These are phyloP conservation scores for Bombus waltoni DNA, from an alignment of 1,140 invertebrate species.

Conservation along the genomic window DNA sequence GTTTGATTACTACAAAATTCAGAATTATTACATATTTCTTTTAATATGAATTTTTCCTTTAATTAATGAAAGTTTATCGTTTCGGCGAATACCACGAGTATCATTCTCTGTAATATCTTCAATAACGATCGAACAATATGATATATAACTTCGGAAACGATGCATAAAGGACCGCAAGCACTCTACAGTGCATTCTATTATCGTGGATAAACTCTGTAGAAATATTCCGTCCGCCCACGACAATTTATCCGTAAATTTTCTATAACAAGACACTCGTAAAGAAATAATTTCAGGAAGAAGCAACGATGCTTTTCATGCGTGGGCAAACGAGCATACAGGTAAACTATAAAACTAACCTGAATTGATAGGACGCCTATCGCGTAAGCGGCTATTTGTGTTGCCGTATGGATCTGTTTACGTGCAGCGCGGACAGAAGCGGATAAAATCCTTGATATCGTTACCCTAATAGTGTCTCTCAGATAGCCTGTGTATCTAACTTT, in stretches of 20 bases:
- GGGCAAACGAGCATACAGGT: constrained; percentile 10
- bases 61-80: too few relatives aligned
- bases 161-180: too few relatives aligned
- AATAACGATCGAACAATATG: too few relatives aligned
- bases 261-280: not conserved
- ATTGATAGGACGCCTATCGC: not conserved
- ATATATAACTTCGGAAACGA: too few relatives aligned
- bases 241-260: not conserved
- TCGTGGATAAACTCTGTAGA: too few relatives aligned
- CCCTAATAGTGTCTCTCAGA: constrained; percentile 41
- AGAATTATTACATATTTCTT: not conserved
- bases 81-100: too few relatives aligned
- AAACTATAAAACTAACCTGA: constrained; percentile 38
- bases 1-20: not conserved
- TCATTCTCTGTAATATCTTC: too few relatives aligned
- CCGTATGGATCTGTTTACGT: constrained; percentile 37
- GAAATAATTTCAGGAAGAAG: too few relatives aligned
- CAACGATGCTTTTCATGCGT: too few relatives aligned
- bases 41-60: too few relatives aligned
- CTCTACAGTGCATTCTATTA: too few relatives aligned
- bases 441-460: constrained; percentile 62
- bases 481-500: constrained; percentile 23
- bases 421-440: not conserved
- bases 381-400: constrained; percentile 8
- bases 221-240: not conserved